These are phyloP conservation scores for Formica aserva DNA, from an alignment of 2,888 invertebrate species.

Conservation along the genomic window DNA sequence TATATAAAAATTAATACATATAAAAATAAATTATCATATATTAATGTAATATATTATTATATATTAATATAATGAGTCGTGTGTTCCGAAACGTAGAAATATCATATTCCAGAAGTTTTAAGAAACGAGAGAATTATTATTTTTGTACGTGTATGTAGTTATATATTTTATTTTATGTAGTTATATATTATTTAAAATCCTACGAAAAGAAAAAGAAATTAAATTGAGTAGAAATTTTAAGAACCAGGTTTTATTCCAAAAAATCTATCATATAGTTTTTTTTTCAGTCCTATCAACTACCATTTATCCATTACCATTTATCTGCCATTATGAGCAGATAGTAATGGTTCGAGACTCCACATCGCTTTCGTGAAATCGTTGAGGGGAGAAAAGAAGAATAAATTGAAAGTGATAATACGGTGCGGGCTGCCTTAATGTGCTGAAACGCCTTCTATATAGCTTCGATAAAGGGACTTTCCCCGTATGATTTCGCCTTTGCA, in stretches of 20 bases:
- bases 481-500: constrained; percentile 61
- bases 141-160: neutral
- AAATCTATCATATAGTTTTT: neutral
- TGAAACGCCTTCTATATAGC: constrained; percentile 50
- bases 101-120: neutral
- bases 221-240: neutral
- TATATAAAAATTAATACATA: too few relatives aligned
- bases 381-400: constrained; percentile 42
- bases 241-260: neutral
- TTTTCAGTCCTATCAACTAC: neutral
- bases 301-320: constrained; percentile 10
- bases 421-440: constrained; percentile 57
- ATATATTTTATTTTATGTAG: neutral
- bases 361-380: constrained; percentile 5
- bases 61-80: neutral
- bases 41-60: neutral
- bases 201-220: neutral
- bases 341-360: neutral
- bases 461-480: constrained; percentile 61
- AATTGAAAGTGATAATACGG: constrained; percentile 58
- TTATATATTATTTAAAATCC: neutral
- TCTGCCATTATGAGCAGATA: constrained; percentile 20
- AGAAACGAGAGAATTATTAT: neutral
- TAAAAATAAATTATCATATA: too few relatives aligned
- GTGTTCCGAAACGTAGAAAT: neutral